Percentiles rank a stretch among this genome's conserved stretches.
phyloP scores from a whole-genome alignment of 2,888 invertebrate genomes.

The Panopea generosa region DNA sequence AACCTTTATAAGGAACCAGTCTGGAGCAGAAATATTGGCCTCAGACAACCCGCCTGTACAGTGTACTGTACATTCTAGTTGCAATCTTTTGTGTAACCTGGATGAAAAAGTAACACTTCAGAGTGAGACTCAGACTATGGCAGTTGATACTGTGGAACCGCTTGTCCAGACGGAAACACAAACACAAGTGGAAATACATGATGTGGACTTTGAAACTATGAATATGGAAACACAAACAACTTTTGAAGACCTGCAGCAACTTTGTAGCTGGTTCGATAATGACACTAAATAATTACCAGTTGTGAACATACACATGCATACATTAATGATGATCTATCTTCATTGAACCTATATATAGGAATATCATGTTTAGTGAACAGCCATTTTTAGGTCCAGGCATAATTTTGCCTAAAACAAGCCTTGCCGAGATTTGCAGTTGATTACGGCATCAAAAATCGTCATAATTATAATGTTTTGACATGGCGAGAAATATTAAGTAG shows the following conservation, averaged over 20 bases:
- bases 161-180: conserved; percentile 68
- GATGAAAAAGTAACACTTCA: conserved; percentile 22
- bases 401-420: no score
- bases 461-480: no score
- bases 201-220: conserved; percentile 41
- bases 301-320: no score
- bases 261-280: conserved; percentile 45
- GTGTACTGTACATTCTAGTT: background rate
- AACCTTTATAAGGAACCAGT: background rate
- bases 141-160: conserved; percentile 21
- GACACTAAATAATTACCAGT: no score
- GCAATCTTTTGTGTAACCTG: background rate
- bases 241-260: conserved; percentile 63
- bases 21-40: background rate
- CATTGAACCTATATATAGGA: no score
- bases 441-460: no score
- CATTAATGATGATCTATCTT: no score
- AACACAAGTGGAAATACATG: conserved; percentile 36
- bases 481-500: no score
- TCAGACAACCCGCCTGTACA: background rate
- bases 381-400: no score
- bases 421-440: no score
- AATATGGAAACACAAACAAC: conserved; percentile 70
- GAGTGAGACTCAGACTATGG: conserved; percentile 37
- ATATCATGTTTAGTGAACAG: no score